Percentiles rank a stretch among this genome's conserved stretches.
These are phyloP conservation scores for Drosophila sp. DNA, from an alignment of 1,140 invertebrate genomes.

Conservation along the genomic window DNA sequence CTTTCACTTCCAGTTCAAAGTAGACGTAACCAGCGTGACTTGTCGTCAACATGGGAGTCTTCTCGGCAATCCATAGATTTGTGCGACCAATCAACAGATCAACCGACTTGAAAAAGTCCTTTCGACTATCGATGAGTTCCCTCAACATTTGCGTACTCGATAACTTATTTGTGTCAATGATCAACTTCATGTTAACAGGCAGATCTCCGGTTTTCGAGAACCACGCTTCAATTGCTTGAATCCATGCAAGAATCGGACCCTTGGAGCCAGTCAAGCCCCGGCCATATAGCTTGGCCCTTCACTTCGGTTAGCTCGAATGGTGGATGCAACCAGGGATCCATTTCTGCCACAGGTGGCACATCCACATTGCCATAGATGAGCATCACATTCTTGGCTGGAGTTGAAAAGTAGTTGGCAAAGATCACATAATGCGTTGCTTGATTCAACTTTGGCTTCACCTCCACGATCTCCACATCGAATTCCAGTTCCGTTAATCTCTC, in stretches of 20 bases:
- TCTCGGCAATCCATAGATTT: constrained; percentile 37
- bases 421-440: constrained; percentile 22
- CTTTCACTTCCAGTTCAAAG: constrained; percentile 35
- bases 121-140: not conserved
- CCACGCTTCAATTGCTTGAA: constrained; percentile 37
- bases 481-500: constrained; percentile 24
- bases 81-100: constrained; percentile 38
- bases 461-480: constrained; percentile 34
- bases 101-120: constrained; percentile 31
- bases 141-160: not conserved
- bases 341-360: constrained; percentile 2
- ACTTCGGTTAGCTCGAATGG: constrained; percentile 31
- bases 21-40: constrained; percentile 36
- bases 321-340: constrained; percentile 21
- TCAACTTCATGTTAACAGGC: constrained; percentile 41
- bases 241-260: constrained; percentile 42
- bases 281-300: constrained; percentile 6
- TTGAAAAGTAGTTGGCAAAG: constrained; percentile 47
- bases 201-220: constrained; percentile 12
- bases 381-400: constrained; percentile 44
- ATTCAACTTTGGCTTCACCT: not conserved
- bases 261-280: constrained; percentile 32
- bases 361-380: constrained; percentile 44
- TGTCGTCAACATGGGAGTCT: constrained; percentile 31
- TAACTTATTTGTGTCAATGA: constrained; percentile 33